These are phyloP conservation scores for Aphelenchoides bicaudatus DNA, from an alignment of 2,888 invertebrate species.

Conservation along the genomic window DNA sequence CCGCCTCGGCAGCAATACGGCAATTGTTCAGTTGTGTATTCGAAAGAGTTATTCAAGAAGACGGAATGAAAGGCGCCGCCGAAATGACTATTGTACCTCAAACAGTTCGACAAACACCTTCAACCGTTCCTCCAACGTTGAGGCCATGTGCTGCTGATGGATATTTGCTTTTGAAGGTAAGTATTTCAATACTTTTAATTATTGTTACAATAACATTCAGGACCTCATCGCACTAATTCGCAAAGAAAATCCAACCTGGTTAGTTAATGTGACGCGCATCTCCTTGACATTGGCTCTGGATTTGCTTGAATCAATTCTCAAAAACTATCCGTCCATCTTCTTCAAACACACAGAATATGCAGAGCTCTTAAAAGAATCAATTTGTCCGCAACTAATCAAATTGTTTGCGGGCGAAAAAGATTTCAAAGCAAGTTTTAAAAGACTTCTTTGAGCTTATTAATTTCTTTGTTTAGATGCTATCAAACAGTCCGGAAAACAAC, in stretches of 20 bases:
- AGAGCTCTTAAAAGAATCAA: conserved; percentile 87
- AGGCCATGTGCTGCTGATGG: conserved; percentile 71
- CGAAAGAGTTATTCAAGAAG: conserved; percentile 63
- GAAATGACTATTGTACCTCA: conserved; percentile 26
- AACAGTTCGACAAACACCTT: conserved; percentile 19
- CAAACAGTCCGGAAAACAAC: background rate
- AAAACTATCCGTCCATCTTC: conserved; percentile 64
- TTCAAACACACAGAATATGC: conserved; percentile 72
- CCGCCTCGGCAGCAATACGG: conserved; percentile 93
- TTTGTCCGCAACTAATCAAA: conserved; percentile 95
- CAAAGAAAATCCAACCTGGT: conserved; percentile 91
- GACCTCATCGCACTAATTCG: conserved; percentile 93
- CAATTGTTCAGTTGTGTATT: conserved; percentile 80
- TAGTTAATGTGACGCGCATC: conserved; percentile 92
- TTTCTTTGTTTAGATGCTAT: background rate
- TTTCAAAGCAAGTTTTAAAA: conserved; percentile 1
- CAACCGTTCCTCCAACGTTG: conserved; percentile 71
- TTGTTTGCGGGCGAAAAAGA: conserved; percentile 72
- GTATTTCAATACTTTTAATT: background rate
- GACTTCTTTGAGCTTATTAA: background rate
- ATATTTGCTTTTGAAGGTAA: conserved; percentile 83
- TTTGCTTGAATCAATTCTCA: conserved; percentile 84
- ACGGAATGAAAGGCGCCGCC: conserved; percentile 45
- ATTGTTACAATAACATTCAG: conserved; percentile 63
- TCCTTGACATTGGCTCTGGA: conserved; percentile 93